phyloP scores from a whole-genome alignment of 2,888 invertebrate genomes.

The Galerucella nymphaeae region DNA sequence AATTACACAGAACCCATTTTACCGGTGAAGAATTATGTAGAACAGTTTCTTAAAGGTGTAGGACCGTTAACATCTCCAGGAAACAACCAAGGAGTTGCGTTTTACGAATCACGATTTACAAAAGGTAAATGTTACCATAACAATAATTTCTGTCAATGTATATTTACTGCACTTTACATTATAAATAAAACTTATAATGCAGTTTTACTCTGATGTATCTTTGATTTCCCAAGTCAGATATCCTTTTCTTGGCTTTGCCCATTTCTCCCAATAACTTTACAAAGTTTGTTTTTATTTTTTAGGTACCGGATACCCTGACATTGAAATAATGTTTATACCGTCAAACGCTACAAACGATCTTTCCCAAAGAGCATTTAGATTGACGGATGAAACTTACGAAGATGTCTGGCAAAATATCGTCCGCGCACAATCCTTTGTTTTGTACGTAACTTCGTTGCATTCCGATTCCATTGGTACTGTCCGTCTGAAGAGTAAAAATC shows the following conservation, averaged over 20 bases:
- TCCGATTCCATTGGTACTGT: slow-evolving; percentile 70
- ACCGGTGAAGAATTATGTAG: slow-evolving; percentile 65
- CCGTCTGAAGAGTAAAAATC: slow-evolving; percentile 57
- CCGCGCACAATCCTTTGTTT: slow-evolving; percentile 37
- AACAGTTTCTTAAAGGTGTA: slow-evolving; percentile 56
- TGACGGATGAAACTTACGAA: slow-evolving; percentile 51
- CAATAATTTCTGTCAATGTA: too few species aligned
- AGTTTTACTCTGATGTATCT: too few species aligned
- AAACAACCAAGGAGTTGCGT: slow-evolving; percentile 50
- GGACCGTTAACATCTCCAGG: slow-evolving; percentile 45
- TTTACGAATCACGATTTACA: slow-evolving; percentile 48
- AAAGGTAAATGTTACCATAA: slow-evolving; percentile 29
- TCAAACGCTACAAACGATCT: slow-evolving; percentile 59
- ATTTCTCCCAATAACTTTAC: background rate
- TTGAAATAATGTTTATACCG: slow-evolving; percentile 64
- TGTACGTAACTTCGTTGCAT: slow-evolving; percentile 53
- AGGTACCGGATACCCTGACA: slow-evolving; percentile 49
- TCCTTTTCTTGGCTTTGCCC: too few species aligned
- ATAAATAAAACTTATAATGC: too few species aligned
- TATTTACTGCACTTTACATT: too few species aligned
- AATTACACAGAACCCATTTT: slow-evolving; percentile 67
- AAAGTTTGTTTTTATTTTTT: slow-evolving; percentile 15
- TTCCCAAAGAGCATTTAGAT: slow-evolving; percentile 44
- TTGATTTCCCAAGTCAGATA: too few species aligned
- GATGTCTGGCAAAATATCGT: slow-evolving; percentile 62